Evolutionary conservation across 2,888 invertebrate genomes (phyloP), one percentile per base, ranked within the genome.

Genomic region (Hypselothyrea guttata): DNA sequence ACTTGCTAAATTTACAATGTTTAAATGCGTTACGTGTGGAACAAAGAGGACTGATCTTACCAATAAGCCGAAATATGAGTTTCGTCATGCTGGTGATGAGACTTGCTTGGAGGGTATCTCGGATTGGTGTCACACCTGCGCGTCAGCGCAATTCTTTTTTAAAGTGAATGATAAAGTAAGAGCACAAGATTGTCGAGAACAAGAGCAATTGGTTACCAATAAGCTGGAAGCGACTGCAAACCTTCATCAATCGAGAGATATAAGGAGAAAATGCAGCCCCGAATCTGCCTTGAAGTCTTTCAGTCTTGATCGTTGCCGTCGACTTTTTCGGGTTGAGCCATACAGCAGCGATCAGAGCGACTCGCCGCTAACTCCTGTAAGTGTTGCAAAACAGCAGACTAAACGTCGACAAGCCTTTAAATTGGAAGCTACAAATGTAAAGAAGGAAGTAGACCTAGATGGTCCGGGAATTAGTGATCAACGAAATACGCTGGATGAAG

Each of bases 21-120:
- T 45, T 22, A 8, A 44, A 4, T 77, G 79, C 12, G 42, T 42
- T 0, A 40, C 42, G 0, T 83, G 72, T n/a, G 60, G 64, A 7
- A 8, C 35, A 0, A 42, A 27, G 16, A 69, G 69, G 12, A 1
- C 13, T 0, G 13, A 33, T n/a, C 22, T 78, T 0, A 46, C n/a
- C 7, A 22, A 16, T 9, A 37, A 33, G 12, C 49, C 57, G 9
- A 44, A 62, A 0, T 66, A 37, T 22, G 59, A 71, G 34, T 52
- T 61, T 0, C 41, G 49, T 1, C 38, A n/a, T 7, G 18, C 13
- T 1, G 12, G 13, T 0, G 40, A 42, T 0, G 33, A 37, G 7
- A 15, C 38, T 0, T 44, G 1, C 18, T 11, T 71, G 0, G 55
- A 66, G 5, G 69, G 64, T 9, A 42, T 44, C 0, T 68, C 63